Evolutionary conservation across 2,888 invertebrate genomes (phyloP).

Genomic region (Unio delphinus): DNA sequence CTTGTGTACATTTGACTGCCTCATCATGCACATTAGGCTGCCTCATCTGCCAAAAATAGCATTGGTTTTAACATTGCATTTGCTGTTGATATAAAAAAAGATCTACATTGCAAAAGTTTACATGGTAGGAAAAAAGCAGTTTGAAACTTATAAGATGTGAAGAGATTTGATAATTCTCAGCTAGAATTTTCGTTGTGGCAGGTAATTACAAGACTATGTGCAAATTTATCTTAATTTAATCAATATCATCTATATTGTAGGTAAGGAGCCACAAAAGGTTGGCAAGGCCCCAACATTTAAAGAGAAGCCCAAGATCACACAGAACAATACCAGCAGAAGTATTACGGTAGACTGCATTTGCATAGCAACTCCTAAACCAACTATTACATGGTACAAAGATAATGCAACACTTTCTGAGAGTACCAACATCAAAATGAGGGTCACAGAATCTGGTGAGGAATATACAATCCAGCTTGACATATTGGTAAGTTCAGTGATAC

Average conservation of each 20-base stretch:
- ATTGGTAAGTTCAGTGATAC: conserved; percentile 36
- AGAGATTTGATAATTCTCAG: no score
- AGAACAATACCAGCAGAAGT: conserved; percentile 96
- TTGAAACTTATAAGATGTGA: no score
- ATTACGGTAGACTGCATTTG: conserved; percentile 97
- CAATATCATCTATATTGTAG: conserved; percentile 3
- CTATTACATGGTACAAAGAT: conserved; percentile 95
- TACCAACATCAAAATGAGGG: conserved; percentile 85
- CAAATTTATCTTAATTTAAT: not conserved
- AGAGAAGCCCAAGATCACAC: conserved; percentile 98
- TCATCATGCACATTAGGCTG: no score
- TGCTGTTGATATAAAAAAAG: no score
- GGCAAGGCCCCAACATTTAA: conserved; percentile 89
- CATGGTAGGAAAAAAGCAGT: no score
- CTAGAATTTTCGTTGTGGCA: no score
- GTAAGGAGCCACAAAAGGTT: conserved; percentile 23
- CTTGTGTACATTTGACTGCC: no score
- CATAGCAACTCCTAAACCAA: conserved; percentile 91
- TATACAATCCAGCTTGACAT: conserved; percentile 88
- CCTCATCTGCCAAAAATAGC: no score
- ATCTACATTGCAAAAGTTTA: no score
- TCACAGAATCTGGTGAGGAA: conserved; percentile 84
- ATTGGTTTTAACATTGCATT: no score
- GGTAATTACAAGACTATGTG: no score
- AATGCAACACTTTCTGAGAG: conserved; percentile 86